Evolutionary conservation across 2,113 vertebrate species (phyloP), one percentile per base, ranked within the genome.

Genomic region (Eublepharis macularius): DNA sequence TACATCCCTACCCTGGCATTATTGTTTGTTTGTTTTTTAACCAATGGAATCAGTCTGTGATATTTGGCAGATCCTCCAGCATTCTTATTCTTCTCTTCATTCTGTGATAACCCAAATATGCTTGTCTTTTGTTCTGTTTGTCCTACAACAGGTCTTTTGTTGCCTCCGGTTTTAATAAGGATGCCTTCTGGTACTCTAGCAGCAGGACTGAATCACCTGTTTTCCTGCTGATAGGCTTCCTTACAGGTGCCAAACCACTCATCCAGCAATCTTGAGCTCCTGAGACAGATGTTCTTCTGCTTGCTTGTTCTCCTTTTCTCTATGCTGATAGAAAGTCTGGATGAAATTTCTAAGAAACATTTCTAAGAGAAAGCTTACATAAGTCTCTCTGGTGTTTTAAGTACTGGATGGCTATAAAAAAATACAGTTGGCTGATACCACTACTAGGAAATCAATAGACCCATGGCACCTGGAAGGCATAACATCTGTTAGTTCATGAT

Each of bases 151-250:
- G 43, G 9, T 32, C 51, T 88, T 85, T 87, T 86, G 29, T 82
- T 83, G 84, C 24, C 49, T 72, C 70, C 81, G 84, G 76, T 90
- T 65, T 80, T 81, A 87, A 54, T 69, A 82, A 65, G 72, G 66
- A 84, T 87, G 69, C 29, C 85, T 80, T 80, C 24, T 72, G 82
- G 24, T 43, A 86, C 70, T 85, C 72, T 63, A 87, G 34, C 14
- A 78, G 51, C 39, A 91, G 89, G 76, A 72, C 77, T 63, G 19
- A 41, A 92, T n/a, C n/a, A 80, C 29, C 86, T 92, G 87, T 89
- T 86, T 91, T 29, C 51, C 81, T 57, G 82, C 77, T 84, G 82
- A 88, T 81, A 83, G 75, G 68, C 90, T 76, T 86, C 73, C 36
- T 81, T 74, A 24, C 24, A 51, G 70, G 77, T 87, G 76, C 60